phyloP scores from a whole-genome alignment of 2,797 vertebrate species.

The Mustela erminea region DNA sequence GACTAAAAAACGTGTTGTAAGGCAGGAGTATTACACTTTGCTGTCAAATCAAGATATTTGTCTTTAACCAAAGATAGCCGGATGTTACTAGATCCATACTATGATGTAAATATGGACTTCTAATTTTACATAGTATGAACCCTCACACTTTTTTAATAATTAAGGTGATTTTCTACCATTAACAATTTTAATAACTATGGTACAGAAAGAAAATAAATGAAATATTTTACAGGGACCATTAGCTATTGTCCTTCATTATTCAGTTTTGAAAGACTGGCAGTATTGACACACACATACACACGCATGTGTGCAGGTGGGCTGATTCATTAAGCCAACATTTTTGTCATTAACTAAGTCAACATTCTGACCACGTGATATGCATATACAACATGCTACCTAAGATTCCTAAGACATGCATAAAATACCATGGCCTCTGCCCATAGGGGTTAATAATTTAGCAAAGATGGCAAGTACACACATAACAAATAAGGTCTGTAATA shows the following conservation, averaged over 20 bases:
- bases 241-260: neutral
- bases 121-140: neutral
- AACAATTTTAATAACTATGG: neutral
- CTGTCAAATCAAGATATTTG: neutral
- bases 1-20: conserved; percentile 50
- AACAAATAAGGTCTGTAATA: conserved; percentile 3
- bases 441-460: conserved; percentile 17
- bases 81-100: neutral
- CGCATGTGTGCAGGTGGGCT: neutral
- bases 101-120: neutral
- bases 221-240: neutral
- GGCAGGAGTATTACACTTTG: neutral
- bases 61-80: neutral
- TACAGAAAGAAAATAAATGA: neutral
- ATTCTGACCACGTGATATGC: neutral
- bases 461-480: neutral
- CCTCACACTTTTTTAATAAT: neutral
- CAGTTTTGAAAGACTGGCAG: neutral
- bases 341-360: conserved; percentile 9
- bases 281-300: neutral
- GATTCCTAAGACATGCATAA: neutral
- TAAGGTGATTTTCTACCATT: neutral
- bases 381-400: neutral
- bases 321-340: neutral
- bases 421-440: neutral